phyloP scores from a whole-genome alignment of 2,888 invertebrate genomes.

The Diarsia brunnea region DNA sequence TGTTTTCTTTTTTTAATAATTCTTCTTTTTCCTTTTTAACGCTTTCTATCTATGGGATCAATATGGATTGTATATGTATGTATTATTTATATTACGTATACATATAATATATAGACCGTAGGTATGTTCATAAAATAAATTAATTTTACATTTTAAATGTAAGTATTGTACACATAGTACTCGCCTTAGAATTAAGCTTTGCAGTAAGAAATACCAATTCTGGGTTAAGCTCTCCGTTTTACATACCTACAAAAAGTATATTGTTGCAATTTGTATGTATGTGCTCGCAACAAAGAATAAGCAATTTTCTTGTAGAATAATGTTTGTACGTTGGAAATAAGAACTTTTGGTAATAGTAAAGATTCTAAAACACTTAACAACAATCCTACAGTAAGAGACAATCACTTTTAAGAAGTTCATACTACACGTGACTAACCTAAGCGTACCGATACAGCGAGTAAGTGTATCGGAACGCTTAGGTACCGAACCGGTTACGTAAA shows the following conservation, averaged over 20 bases:
- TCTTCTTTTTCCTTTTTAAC: neutral
- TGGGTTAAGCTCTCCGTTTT: neutral
- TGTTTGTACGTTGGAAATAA: no score
- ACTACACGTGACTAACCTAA: neutral
- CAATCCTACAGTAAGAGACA: neutral
- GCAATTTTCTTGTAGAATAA: neutral
- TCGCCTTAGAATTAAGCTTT: neutral
- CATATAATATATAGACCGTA: no score
- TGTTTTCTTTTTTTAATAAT: neutral
- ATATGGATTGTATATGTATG: neutral
- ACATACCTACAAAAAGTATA: neutral
- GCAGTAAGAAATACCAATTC: neutral
- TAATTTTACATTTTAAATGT: neutral
- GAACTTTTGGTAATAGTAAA: neutral
- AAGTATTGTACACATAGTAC: neutral
- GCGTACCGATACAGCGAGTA: no score
- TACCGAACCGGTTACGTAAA: slow-evolving; percentile 36
- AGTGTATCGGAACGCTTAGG: slow-evolving; percentile 9
- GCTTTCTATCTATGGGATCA: neutral
- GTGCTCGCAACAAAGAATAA: neutral
- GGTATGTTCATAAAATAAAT: neutral
- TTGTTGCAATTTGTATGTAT: neutral
- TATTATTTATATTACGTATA: no score
- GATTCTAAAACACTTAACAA: neutral
- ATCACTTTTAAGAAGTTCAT: neutral